Evolutionary conservation across 2,113 vertebrate species (phyloP), one percentile per base, ranked within the genome.

Genomic region (Halichoeres trimaculatus): DNA sequence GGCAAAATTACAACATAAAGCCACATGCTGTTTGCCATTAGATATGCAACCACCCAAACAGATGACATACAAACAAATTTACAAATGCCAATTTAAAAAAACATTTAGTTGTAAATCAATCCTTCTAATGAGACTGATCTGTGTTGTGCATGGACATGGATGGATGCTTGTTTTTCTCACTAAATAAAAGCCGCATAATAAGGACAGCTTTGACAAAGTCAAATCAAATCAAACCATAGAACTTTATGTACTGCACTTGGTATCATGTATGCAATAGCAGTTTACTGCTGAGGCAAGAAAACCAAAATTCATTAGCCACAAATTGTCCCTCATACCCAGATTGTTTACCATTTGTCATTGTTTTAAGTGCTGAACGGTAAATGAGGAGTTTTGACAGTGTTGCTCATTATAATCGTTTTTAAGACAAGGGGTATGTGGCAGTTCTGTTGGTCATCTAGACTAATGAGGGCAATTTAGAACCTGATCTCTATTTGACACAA

Each of bases 371-470:
- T 22, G 8, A 60, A 58, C 5, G 2, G 20, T 53, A 51, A 57
- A n/a, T n/a, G 43, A 12, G 9, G 62, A 57, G 59, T 61, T 59
- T 74, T 74, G 70, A 60, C 45, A 43, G 16, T 45, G 67, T 13
- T 41, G 10, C 30, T 73, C 68, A 73, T 80, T 80, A 76, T 23
- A 26, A 50, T 58, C 76, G 74, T 76, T 66, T 38, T 52, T 38
- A 60, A 63, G 26, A 51, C 47, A 66, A 68, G 24, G 13, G 8
- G 12, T 38, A 64, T 19, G 51, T 17, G 60, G 56, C 54, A 59
- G 62, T 52, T 38, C 9, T 10, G 36, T 11, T 10, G 36, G 12
- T 10, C 3, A 38, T 3, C 36, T 38, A 11, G 36, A 38, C 12
- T 8, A 38, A 38, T 38, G 36, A 38, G 36, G 36, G 36, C 36